Percentiles rank a stretch among this genome's conserved stretches.
These are phyloP conservation scores for Orchestes rusci DNA, from an alignment of 2,888 invertebrate genomes.

Conservation along the genomic window DNA sequence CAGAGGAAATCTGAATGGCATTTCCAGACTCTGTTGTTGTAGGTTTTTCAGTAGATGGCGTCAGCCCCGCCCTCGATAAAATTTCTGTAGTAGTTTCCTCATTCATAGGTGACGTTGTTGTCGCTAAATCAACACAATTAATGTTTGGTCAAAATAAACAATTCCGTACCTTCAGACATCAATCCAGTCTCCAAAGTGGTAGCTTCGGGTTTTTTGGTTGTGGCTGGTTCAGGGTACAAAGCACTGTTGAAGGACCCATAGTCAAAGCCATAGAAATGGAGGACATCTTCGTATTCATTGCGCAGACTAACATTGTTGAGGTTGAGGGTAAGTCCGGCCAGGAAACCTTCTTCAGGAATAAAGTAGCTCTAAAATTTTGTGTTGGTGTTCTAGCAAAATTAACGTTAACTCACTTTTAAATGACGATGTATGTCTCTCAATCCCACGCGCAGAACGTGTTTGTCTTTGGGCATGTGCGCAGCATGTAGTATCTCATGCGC, in stretches of 20 bases:
- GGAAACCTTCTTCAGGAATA: constrained; percentile 72
- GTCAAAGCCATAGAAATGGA: constrained; percentile 77
- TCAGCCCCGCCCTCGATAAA: too few species aligned
- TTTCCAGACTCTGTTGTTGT: too few species aligned
- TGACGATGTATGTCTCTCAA: constrained; percentile 77
- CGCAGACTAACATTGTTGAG: constrained; percentile 70
- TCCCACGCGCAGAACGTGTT: constrained; percentile 67
- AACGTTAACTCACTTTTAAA: constrained; percentile 53
- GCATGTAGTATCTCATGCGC: constrained; percentile 64
- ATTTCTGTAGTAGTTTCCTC: too few species aligned
- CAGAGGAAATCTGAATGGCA: too few species aligned
- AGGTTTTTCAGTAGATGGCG: too few species aligned
- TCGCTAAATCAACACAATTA: too few species aligned
- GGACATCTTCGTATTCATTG: constrained; percentile 62
- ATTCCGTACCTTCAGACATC: constrained; percentile 12
- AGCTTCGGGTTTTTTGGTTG: constrained; percentile 28
- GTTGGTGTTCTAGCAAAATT: neutral
- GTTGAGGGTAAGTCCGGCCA: constrained; percentile 73
- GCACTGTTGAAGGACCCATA: constrained; percentile 48
- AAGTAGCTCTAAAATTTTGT: constrained; percentile 63
- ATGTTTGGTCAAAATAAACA: too few species aligned
- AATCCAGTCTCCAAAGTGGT: constrained; percentile 17
- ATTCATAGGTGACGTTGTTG: too few species aligned
- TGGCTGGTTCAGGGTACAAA: constrained; percentile 35
- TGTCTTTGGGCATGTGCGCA: constrained; percentile 64